Base-by-base conservation (phyloP, 1,140 invertebrate genomes). In the Euglossa dilemma region DNA sequence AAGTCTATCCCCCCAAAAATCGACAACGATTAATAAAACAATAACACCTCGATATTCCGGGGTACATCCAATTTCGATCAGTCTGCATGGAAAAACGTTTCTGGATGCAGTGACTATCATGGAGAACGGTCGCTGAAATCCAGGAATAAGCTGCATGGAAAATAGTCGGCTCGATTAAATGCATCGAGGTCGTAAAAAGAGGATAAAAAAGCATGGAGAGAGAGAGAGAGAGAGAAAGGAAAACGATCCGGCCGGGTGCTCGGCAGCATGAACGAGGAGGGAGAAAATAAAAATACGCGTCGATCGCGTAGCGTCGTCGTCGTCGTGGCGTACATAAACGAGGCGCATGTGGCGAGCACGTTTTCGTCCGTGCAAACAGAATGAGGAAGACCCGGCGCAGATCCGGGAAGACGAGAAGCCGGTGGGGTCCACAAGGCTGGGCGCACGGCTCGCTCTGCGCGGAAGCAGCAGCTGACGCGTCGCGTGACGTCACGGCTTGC, bases 401-500 rank as follows among this genome's bases (percentile, higher is more conserved):
- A 85, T 83, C 75, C 66, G 84, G 84, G 81, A 84, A 84, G 85
- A 80, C 70, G 64, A 69, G 69, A 84, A 80, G 64, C 66, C 64
- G 82, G 70, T 85, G 67, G 85, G 81, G 83, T 79, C 63, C 59
- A 79, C 83, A 79, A 12, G 61, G 75, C 67, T 61, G 72, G 45
- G 61, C 70, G 80, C 74, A 89, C 87, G 84, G 87, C 67, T 78
- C 66, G 73, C 63, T 64, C 80, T 74, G 85, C 87, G 83, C 85
- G 85, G 75, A 84, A 67, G 86, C 80, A 92, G 91, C 91, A 92
- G 91, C 91, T 92, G 91, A 92, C 91, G 87, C 81, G 93, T 71
- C 80, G 83, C 64, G 81, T 92, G 91, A 94, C 90, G 91, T 93
- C 83, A 94, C 91, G 56, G 86, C 67, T 90, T 90, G 90, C 90